Evolutionary conservation across 2,888 invertebrate genomes (phyloP), one percentile per base, ranked within the genome.

Genomic region (Nowickia ferox): DNA sequence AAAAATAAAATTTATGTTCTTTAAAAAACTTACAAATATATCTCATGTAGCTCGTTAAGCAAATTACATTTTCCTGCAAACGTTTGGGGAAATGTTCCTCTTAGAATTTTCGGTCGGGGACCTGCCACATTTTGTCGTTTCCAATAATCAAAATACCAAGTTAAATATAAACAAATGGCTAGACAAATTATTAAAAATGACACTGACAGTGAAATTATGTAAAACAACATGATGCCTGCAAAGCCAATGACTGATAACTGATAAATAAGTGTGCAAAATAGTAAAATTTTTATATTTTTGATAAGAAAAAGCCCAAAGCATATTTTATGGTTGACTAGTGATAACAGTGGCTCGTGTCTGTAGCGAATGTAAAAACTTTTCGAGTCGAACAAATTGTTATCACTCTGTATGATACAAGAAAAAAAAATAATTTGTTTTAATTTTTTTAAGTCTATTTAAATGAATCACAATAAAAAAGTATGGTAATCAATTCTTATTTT

Each of bases 31-130:
- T 89, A 93, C 93, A 91, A 88, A 88, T 93, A 93, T 57, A 93
- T 91, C 30, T 92, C 90, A 87, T 91, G 89, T 10, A 92, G 87
- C 75, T 93, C 92, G 19, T 91, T 90, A 1, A 91, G 87, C 10
- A 92, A 88, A 66, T 90, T 91, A 79, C 89, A 88, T 66, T 88
- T 87, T 8, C 90, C 88, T 0, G 82, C 84, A 4, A 87, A 53
- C 9, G 88, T 84, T 57, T 88, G 89, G 0, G 89, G 88, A 15
- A 92, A 87, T 65, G 91, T 93, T 0, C 93, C 93, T 6, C 90
- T 88, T 0, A 91, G 55, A 1, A 90, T 69, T 8, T 76, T 59
- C 0, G 93, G 93, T 57, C 87, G 85, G 0, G 92, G 92, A 3
- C 92, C 92, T 0, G 83, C 84, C 6, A 93, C 89, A 13, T 89